Conservation (phyloP, 2,797 vertebrate species). For the Jordanella pulchra region DNA sequence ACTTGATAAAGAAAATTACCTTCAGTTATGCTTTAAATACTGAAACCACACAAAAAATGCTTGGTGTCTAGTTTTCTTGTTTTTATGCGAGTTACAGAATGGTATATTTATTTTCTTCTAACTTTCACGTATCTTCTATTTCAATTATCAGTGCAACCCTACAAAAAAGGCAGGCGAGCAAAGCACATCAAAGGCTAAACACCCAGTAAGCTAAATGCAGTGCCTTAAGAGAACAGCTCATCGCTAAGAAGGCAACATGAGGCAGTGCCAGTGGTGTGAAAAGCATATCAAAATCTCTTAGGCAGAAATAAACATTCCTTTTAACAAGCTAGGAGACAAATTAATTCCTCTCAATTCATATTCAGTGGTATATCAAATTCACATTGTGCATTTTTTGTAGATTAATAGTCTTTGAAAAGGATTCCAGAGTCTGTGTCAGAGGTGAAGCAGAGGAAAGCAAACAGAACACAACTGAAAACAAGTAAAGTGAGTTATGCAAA, state of each 20-base stretch:
- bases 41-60: neutral
- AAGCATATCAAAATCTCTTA: constrained; percentile 67
- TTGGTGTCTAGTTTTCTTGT: neutral
- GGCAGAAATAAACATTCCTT: constrained; percentile 58
- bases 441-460: constrained; percentile 18
- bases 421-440: constrained; percentile 15
- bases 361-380: neutral
- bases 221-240: constrained; percentile 30
- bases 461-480: neutral
- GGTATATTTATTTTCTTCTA: constrained; percentile 5
- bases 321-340: constrained; percentile 15
- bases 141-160: constrained; percentile 30
- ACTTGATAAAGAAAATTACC: constrained; percentile 22
- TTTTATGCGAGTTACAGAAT: constrained; percentile 5
- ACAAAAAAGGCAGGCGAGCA: constrained; percentile 14
- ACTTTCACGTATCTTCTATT: constrained; percentile 27
- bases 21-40: constrained; percentile 38
- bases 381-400: constrained; percentile 14
- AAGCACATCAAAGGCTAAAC: constrained; percentile 33
- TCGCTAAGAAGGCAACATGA: constrained; percentile 53
- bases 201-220: constrained; percentile 36
- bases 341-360: constrained; percentile 7
- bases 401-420: constrained; percentile 11
- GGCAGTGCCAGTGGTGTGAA: constrained; percentile 58
- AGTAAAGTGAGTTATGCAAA: neutral